phyloP scores from a whole-genome alignment of 2,888 invertebrate species.

The Glaucopsyche alexis region DNA sequence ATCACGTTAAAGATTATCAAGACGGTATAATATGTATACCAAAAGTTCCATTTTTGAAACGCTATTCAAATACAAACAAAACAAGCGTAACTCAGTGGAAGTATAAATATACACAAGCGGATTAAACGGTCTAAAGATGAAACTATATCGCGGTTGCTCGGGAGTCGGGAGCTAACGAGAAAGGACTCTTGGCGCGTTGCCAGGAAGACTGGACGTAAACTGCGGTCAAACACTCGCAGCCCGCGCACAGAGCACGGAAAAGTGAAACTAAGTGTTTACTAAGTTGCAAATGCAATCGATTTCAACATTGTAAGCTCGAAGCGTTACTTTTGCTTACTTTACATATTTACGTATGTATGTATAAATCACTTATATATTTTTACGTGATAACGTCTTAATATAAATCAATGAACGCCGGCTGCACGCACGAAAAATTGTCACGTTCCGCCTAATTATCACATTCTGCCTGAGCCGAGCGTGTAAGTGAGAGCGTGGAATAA shows the following conservation, averaged over 20 bases:
- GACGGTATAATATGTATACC: background rate
- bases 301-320: background rate
- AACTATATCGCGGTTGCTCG: slow-evolving; percentile 60
- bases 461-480: too few species aligned
- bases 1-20: background rate
- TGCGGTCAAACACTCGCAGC: slow-evolving; percentile 50
- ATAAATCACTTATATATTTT: too few species aligned
- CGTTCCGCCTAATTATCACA: too few species aligned
- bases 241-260: slow-evolving; percentile 46
- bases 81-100: slow-evolving; percentile 19
- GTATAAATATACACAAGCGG: slow-evolving; percentile 60
- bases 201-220: slow-evolving; percentile 59
- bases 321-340: background rate
- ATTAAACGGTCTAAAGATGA: slow-evolving; percentile 58
- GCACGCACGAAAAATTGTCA: too few species aligned
- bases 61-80: background rate
- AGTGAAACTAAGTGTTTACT: slow-evolving; percentile 54
- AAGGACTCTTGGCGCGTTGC: slow-evolving; percentile 54
- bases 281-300: slow-evolving; percentile 35
- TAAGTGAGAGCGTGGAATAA: too few species aligned
- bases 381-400: too few species aligned
- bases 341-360: background rate
- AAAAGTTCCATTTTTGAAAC: background rate
- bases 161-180: slow-evolving; percentile 52
- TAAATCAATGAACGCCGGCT: too few species aligned